A percentile compares a stretch with the other conserved stretches of the same genome.
phyloP scores from a whole-genome alignment of 2,888 invertebrate species.

The Leptinotarsa tumamoca region DNA sequence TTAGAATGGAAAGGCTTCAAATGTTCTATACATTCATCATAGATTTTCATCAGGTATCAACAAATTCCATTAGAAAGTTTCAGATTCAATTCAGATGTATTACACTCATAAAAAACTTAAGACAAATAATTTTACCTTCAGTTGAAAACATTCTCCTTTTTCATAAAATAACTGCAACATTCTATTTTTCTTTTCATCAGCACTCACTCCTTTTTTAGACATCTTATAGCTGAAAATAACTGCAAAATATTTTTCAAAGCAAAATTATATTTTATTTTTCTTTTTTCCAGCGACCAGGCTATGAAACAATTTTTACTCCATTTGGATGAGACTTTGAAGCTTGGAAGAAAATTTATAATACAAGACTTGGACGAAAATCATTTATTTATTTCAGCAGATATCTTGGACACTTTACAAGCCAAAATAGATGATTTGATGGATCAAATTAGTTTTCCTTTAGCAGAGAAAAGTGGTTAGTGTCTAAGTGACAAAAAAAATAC shows the following conservation, averaged over 20 bases:
- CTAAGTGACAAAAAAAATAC: neutral
- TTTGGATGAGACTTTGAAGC: slow-evolving; percentile 91
- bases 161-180: slow-evolving; percentile 75
- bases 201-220: slow-evolving; percentile 51
- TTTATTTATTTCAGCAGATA: slow-evolving; percentile 94
- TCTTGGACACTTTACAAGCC: slow-evolving; percentile 87
- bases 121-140: slow-evolving; percentile 58
- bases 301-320: slow-evolving; percentile 99
- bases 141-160: slow-evolving; percentile 54
- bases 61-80: no score
- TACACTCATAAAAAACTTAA: neutral
- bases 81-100: no score
- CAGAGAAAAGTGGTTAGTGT: slow-evolving; percentile 79
- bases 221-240: slow-evolving; percentile 37
- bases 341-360: slow-evolving; percentile 94
- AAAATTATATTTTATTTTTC: neutral
- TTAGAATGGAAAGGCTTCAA: no score
- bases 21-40: no score
- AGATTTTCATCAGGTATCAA: no score
- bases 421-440: slow-evolving; percentile 97
- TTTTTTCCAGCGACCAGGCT: slow-evolving; percentile 86
- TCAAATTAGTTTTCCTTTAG: slow-evolving; percentile 89
- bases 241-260: neutral
- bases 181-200: slow-evolving; percentile 59
- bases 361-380: slow-evolving; percentile 97